Base-by-base conservation (phyloP, 2,113 vertebrate genomes). In the Calyptommatus sinebrachiatus region DNA sequence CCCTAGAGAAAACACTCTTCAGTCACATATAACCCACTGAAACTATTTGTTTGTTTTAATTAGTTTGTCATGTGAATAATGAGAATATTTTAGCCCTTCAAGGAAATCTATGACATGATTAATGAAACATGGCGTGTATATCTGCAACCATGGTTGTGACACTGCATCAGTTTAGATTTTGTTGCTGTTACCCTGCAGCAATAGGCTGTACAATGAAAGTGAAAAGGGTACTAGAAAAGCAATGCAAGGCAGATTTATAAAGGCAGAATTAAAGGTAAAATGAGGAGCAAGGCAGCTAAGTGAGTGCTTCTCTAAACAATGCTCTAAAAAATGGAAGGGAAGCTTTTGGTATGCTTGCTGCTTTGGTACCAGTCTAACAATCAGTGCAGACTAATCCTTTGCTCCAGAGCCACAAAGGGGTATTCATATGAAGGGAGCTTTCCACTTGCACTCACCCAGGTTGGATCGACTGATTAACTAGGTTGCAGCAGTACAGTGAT, bases 81-180 rank as follows among this genome's bases (percentile, higher is more conserved):
- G 62, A 73, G 60, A 73, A 73, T 24, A 73, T 57, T 72, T 77
- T 72, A 48, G 71, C 69, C 21, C 50, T 60, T 78, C n/a, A 10
- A 68, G 70, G 65, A 67, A 73, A 68, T 83, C 46, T 70, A 68
- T 28, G 61, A 61, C 48, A 68, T 31, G 14, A 62, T 22, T 61
- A 83, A 68, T 83, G 71, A 78, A 73, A 78, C 35, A 71, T 82
- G 78, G 57, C 80, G 35, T 20, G 35, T 20, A 61, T 41, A 78
- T 45, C 50, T 62, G 41, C 73, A 28, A 48, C 50, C n/a, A 31
- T 63, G 60, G 29, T 21, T 31, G 35, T 53, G 65, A 31, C 9
- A 31, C 50, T 45, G 31, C 70, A 61, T 78, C 76, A 48, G 21
- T 24, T 78, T 14, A 29, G 35, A 83, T 78, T 73, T 68, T 21